Percentiles rank a stretch among this genome's conserved stretches.
These are phyloP conservation scores for Chouioia cunea DNA, from an alignment of 2,888 invertebrate species.

Conservation along the genomic window DNA sequence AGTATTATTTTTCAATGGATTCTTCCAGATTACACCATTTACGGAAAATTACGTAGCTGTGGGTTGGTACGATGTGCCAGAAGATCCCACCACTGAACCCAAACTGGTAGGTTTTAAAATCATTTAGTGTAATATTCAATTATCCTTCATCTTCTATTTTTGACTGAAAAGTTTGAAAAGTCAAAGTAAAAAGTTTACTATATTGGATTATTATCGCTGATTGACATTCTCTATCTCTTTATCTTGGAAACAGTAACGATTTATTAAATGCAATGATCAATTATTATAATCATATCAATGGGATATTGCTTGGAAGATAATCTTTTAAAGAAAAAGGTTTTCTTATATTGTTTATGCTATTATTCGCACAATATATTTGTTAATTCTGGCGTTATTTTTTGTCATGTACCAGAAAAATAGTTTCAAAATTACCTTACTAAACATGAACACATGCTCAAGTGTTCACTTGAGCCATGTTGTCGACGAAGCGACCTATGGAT, in stretches of 20 bases:
- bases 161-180: too few species aligned
- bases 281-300: too few species aligned
- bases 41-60: slow-evolving; percentile 1
- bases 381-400: neutral
- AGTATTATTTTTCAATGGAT: slow-evolving; percentile 32
- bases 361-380: too few species aligned
- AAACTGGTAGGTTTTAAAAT: too few species aligned
- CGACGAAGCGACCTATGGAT: slow-evolving; percentile 18
- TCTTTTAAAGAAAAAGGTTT: slow-evolving; percentile 2
- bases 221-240: too few species aligned
- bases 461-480: slow-evolving; percentile 4
- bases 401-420: slow-evolving; percentile 5
- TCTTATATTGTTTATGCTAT: neutral
- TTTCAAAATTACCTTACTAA: slow-evolving; percentile 13
- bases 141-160: too few species aligned
- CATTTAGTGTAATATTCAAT: too few species aligned
- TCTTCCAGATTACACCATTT: slow-evolving; percentile 27
- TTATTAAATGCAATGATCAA: too few species aligned
- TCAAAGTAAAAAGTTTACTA: too few species aligned
- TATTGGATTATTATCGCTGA: too few species aligned
- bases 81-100: neutral
- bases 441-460: slow-evolving; percentile 16
- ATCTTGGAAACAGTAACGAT: too few species aligned
- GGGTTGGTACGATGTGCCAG: slow-evolving; percentile 18
- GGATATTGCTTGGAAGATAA: neutral